Conservation (phyloP, 1,140 invertebrate species). For the Macrobrachium nipponense region DNA sequence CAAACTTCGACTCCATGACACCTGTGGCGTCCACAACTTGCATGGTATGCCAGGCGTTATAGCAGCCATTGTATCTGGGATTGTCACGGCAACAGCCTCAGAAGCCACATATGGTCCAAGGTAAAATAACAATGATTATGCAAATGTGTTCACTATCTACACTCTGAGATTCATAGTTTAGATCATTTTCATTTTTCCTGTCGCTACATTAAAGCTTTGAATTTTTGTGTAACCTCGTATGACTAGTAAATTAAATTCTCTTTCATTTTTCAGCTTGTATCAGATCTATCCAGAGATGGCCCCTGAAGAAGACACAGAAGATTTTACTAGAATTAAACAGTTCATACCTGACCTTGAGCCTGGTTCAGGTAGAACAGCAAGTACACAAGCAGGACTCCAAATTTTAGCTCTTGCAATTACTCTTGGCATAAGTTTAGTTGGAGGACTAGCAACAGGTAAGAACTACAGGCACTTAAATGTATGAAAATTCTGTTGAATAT, state of each 20-base stretch:
- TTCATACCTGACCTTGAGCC: constrained; percentile 66
- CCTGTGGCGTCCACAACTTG: constrained; percentile 95
- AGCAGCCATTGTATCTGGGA: constrained; percentile 81
- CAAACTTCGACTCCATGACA: constrained; percentile 84
- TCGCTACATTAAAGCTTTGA: not conserved
- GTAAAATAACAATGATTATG: not conserved
- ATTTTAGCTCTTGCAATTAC: constrained; percentile 80
- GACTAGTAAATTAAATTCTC: not conserved
- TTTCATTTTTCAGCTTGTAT: constrained; percentile 68
- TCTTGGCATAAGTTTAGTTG: constrained; percentile 77
- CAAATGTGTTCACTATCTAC: too few relatives aligned
- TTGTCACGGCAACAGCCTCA: constrained; percentile 81
- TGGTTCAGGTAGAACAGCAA: constrained; percentile 75
- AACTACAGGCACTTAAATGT: not conserved
- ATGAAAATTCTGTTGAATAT: not conserved
- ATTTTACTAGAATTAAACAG: constrained; percentile 65
- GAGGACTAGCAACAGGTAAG: constrained; percentile 85
- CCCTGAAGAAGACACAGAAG: constrained; percentile 67
- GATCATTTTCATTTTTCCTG: not conserved
- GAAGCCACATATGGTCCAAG: constrained; percentile 65
- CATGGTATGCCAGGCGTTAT: constrained; percentile 95
- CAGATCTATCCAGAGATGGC: constrained; percentile 72
- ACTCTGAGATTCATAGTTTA: not conserved
- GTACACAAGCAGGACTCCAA: constrained; percentile 83
- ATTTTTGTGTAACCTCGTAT: not conserved